Base-by-base conservation (phyloP, 1,140 invertebrate genomes). In the Vollenhovia emeryi region DNA sequence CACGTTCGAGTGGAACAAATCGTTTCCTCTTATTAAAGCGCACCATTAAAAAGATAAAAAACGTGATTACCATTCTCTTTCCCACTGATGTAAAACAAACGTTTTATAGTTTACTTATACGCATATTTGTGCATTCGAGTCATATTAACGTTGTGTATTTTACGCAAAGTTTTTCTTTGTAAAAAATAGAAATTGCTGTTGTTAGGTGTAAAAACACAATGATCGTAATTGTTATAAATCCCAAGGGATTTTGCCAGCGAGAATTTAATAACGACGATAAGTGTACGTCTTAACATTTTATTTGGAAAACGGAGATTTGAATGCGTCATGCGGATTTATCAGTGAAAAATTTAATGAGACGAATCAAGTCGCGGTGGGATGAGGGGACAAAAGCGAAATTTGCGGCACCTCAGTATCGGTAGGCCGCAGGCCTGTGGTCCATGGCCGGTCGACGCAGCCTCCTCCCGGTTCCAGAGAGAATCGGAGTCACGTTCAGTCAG, bases 401-500 rank as follows among this genome's bases (percentile, higher is more conserved):
- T 64, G 78, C 79, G 82, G 84, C 36, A 57, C 66, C 82, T 83
- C 50, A 86, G 89, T 89, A 87, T 88, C 85, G 87, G 90, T 89
- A 91, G 91, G 91, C 89, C 90, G 90, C 91, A 92, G 92, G 86
- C 92, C 92, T 88, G 89, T 91, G 90, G 91, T 91, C 91, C 87
- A 87, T 91, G 90, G 90, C 90, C 90, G 85, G 89, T 89, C 89
- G 89, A 91, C 90, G 90, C 89, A 90, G 91, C 90, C 89, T 89
- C 92, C 91, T 92, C 91, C 91, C 91, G 86, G 88, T 91, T 93
- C 85, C 86, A 86, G 87, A 87, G 88, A 91, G 91, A 92, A 90
- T 91, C 90, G 86, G 87, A 90, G 90, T 90, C 85, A 85, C 87
- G 90, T 92, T 92, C 93, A 95, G 94, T 95, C 93, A 93, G 92